A percentile compares a stretch with the other conserved stretches of the same genome.
phyloP scores from a whole-genome alignment of 2,888 invertebrate genomes.

The Glyphotaelius pellucidus region DNA sequence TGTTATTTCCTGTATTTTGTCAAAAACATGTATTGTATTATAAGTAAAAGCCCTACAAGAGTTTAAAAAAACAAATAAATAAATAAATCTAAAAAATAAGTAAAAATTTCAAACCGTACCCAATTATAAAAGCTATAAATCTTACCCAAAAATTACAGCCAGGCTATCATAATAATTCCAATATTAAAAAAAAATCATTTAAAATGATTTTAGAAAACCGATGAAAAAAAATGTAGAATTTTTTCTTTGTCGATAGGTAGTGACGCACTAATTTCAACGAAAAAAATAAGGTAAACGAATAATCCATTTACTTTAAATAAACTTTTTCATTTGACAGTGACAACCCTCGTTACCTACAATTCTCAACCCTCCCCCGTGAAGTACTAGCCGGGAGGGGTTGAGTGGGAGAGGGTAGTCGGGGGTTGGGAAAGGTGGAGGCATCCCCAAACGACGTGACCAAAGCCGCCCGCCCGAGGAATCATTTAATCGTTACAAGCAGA shows the following conservation, averaged over 20 bases:
- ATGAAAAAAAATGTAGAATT: neutral
- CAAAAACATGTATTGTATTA: too few relatives aligned
- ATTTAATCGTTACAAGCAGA: conserved; percentile 55
- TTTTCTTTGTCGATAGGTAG: neutral
- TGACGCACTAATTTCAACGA: neutral
- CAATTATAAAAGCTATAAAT: too few relatives aligned
- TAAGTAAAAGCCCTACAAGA: too few relatives aligned
- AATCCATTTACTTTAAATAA: too few relatives aligned
- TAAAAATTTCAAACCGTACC: too few relatives aligned
- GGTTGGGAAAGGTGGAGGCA: neutral
- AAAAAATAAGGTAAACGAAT: neutral
- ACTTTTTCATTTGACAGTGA: neutral
- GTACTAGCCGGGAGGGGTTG: neutral
- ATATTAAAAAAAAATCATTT: too few relatives aligned
- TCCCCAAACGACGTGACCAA: conserved; percentile 57
- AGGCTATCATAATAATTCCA: too few relatives aligned
- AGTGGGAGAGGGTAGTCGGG: neutral
- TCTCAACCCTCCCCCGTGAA: neutral
- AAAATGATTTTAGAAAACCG: too few relatives aligned
- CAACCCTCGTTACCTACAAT: neutral
- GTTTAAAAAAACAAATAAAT: too few relatives aligned
- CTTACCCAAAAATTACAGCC: too few relatives aligned
- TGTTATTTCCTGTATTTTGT: too few relatives aligned
- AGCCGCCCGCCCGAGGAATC: conserved; percentile 49
- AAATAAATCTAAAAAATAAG: too few relatives aligned